These are phyloP conservation scores for Eptesicus fuscus DNA, from an alignment of 2,113 vertebrate species.

Conservation along the genomic window DNA sequence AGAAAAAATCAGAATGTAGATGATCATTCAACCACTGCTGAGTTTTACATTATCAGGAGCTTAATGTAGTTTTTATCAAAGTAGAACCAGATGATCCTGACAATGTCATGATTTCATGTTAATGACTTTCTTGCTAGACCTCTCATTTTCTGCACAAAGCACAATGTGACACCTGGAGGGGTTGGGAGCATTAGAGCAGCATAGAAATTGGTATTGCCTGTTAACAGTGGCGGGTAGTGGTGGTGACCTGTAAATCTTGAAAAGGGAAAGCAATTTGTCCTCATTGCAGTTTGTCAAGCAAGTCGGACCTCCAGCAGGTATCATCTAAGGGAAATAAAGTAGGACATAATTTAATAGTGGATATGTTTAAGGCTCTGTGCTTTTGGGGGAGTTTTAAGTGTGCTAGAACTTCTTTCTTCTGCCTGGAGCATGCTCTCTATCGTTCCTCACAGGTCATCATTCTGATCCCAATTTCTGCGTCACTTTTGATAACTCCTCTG, in stretches of 20 bases:
- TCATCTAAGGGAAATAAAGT: neutral
- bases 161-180: neutral
- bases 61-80: neutral
- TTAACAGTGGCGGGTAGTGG: neutral
- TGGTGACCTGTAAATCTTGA: neutral
- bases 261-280: neutral
- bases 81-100: neutral
- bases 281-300: neutral
- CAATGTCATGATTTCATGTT: neutral
- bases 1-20: neutral
- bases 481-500: neutral
- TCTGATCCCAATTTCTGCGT: neutral
- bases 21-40: neutral
- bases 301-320: neutral
- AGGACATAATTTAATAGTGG: neutral
- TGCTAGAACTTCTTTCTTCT: neutral
- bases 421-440: neutral
- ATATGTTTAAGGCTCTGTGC: neutral
- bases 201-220: neutral
- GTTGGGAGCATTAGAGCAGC: neutral
- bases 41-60: neutral
- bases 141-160: neutral
- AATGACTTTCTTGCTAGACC: neutral
- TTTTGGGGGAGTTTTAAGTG: neutral
- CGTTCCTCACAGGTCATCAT: neutral